These are phyloP conservation scores for Puffinus mauretanicus DNA, from an alignment of 2,113 vertebrate genomes.

Conservation along the genomic window DNA sequence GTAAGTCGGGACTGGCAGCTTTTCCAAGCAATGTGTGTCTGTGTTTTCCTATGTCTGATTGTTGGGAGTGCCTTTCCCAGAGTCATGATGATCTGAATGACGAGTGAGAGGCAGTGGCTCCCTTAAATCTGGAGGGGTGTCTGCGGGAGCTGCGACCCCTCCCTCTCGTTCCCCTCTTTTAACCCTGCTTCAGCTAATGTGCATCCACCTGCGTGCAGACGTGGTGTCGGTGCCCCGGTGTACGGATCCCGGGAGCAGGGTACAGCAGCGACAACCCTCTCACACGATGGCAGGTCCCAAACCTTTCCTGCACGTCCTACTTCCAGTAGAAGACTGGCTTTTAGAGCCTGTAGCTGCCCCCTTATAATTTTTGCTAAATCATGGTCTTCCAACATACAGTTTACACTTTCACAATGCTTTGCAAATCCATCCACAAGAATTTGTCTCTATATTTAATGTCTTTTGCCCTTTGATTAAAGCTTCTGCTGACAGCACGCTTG, in stretches of 20 bases:
- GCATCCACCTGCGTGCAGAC: neutral
- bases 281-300: neutral
- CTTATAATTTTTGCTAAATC: slow-evolving; percentile 24
- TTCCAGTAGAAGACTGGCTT: neutral
- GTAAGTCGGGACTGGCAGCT: neutral
- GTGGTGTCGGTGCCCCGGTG: fast-evolving
- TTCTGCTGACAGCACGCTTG: slow-evolving; percentile 9
- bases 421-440: neutral
- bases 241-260: neutral
- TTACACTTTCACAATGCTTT: neutral
- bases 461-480: neutral
- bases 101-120: neutral
- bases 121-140: neutral
- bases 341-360: neutral
- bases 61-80: neutral
- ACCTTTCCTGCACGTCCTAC: neutral
- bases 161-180: neutral
- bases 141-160: fast-evolving
- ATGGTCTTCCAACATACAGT: neutral
- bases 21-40: neutral
- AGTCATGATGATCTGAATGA: neutral
- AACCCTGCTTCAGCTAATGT: neutral
- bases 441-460: neutral
- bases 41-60: neutral
- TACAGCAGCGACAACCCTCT: neutral